Evolutionary conservation across 1,140 invertebrate genomes (phyloP), one percentile per base, ranked within the genome.

Genomic region (Lasioglossum albipes): DNA sequence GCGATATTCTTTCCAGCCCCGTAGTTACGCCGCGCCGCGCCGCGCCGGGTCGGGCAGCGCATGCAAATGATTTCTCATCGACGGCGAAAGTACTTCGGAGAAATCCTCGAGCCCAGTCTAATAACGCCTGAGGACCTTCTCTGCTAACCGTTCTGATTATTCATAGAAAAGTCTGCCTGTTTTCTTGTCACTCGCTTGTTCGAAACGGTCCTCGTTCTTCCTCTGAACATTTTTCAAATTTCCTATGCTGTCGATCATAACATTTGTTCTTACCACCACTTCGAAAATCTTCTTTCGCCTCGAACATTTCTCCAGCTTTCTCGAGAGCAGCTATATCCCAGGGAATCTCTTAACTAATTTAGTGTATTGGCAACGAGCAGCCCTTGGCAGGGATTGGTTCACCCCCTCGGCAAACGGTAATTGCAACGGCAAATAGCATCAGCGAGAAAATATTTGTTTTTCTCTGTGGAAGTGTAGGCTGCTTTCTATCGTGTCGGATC

Each of bases 41-140:
- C n/a, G n/a, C n/a, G n/a, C 13, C 5, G 27, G 0, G 45, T 18
- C 5, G 41, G 6, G 18, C 52, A 7, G 41, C 3, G 18, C 54
- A 45, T 61, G 10, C 27, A 70, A 77, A 71, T 52, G 54, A 77
- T 66, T 42, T 41, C 27, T 52, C 22, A 70, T 70, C 22, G 41
- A 75, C 9, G 45, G 31, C 2, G 64, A 52, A 20, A 41, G 7
- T 20, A 70, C 13, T 62, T 41, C 16, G 1, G 42, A 52, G 18
- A 49, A 71, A 62, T 7, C 49, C 27, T 59, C 49, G 13, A 66
- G 65, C n/a, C 7, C 2, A 3, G 12, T 57, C 49, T 41, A 54
- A 66, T 52, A 36, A 65, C 4, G 13, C 16, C 4, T 41, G 13
- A 5, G 16, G 0, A 16, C 16, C 45, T 22, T 18, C 7, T 16